Conservation (phyloP, 2,113 vertebrate genomes). For the Neotoma lepida region DNA sequence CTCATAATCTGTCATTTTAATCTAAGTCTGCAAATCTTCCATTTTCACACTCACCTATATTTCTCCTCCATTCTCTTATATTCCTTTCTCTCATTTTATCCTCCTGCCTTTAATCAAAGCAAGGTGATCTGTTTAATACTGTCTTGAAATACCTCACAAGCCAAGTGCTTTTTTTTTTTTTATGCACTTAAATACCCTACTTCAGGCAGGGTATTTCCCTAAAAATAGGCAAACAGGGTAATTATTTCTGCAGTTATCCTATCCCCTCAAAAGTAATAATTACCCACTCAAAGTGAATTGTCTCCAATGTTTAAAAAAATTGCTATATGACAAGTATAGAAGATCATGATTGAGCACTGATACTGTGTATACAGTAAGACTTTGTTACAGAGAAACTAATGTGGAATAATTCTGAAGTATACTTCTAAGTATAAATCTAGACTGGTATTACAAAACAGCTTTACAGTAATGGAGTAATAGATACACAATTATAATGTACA, state of each 20-base stretch:
- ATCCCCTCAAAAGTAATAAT: slow-evolving; percentile 13
- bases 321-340: neutral
- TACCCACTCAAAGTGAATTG: neutral
- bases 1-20: neutral
- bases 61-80: neutral
- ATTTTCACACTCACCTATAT: neutral
- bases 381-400: neutral
- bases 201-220: neutral
- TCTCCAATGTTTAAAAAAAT: neutral
- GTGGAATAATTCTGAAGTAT: neutral
- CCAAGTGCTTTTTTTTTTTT: neutral
- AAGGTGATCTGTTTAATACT: neutral
- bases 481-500: neutral
- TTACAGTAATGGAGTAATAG: neutral
- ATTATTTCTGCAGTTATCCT: slow-evolving; percentile 9
- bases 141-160: neutral
- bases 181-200: slow-evolving; percentile 19
- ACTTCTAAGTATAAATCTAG: neutral
- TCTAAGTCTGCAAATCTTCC: neutral
- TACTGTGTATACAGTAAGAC: neutral
- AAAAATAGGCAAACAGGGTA: neutral
- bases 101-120: neutral
- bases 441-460: neutral
- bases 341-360: neutral
- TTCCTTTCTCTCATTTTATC: slow-evolving; percentile 28